Conservation (phyloP, 2,888 invertebrate species). For the Netelia virgata region DNA sequence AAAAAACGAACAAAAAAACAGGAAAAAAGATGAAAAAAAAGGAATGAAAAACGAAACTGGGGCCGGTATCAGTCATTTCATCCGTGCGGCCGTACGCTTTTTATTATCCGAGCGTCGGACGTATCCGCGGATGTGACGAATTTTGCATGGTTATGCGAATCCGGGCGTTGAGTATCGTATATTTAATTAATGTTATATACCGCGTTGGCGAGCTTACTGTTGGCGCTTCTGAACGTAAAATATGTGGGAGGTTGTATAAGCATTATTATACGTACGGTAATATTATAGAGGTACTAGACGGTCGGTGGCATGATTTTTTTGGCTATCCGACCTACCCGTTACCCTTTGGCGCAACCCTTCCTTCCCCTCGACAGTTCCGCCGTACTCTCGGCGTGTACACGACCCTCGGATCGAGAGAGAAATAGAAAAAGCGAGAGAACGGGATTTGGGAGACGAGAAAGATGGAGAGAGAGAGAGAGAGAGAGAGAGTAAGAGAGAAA, state of each 20-base stretch:
- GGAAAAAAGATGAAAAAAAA: too few relatives aligned
- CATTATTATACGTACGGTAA: constrained; percentile 17
- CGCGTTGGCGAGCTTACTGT: not conserved
- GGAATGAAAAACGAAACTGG: too few relatives aligned
- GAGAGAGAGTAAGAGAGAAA: constrained; percentile 1
- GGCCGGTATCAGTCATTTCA: constrained; percentile 3
- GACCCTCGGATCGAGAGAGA: constrained; percentile 35
- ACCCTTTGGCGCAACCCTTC: too few relatives aligned
- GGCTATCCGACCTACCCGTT: not conserved
- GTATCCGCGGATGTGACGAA: constrained; percentile 33
- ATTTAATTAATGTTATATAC: constrained; percentile 2
- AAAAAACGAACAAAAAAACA: not conserved
- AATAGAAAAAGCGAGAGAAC: too few relatives aligned
- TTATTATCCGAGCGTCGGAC: constrained; percentile 32
- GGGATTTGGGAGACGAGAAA: too few relatives aligned
- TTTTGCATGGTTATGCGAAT: constrained; percentile 17
- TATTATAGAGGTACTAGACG: constrained; percentile 16
- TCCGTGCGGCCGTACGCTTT: constrained; percentile 6
- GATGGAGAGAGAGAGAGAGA: too few relatives aligned
- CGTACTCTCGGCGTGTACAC: too few relatives aligned
- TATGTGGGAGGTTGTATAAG: constrained; percentile 20
- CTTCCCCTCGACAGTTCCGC: too few relatives aligned
- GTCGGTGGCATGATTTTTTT: constrained; percentile 17
- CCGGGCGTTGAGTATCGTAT: not conserved
- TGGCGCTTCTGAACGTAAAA: constrained; percentile 31